Evolutionary conservation across 2,888 invertebrate genomes (phyloP).

Genomic region (Norana najaformis): DNA sequence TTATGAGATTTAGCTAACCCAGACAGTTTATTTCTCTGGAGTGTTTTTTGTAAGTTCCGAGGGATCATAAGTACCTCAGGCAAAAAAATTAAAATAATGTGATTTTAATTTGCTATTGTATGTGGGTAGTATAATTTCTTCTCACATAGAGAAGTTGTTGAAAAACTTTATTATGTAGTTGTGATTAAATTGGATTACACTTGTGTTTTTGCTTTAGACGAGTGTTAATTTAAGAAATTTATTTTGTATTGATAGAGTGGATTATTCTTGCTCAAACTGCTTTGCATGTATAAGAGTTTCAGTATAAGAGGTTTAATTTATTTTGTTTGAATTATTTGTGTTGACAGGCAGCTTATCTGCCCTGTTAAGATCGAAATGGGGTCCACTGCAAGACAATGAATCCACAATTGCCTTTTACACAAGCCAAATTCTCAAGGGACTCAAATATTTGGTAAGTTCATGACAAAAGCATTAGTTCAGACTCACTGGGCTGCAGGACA

Average conservation of each 20-base stretch:
- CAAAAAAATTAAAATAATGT: too few relatives aligned
- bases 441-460: slow-evolving; percentile 77
- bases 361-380: slow-evolving; percentile 90
- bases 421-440: slow-evolving; percentile 93
- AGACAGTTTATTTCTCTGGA: too few relatives aligned
- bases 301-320: background rate
- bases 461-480: background rate
- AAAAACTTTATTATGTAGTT: background rate
- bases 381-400: slow-evolving; percentile 95
- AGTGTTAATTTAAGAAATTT: background rate
- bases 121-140: background rate
- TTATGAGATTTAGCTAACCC: too few relatives aligned
- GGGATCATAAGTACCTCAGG: too few relatives aligned
- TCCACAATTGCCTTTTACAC: slow-evolving; percentile 95
- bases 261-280: background rate
- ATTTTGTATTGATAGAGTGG: background rate
- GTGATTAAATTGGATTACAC: background rate
- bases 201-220: background rate
- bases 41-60: too few relatives aligned
- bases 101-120: background rate
- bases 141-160: background rate
- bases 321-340: slow-evolving; percentile 1
- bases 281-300: background rate
- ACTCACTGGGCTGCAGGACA: background rate
- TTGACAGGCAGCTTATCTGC: slow-evolving; percentile 80